Percentiles rank a stretch among this genome's conserved stretches.
Evolutionary conservation across 2,113 vertebrate genomes (phyloP).

Genomic region (Antechinus flavipes): DNA sequence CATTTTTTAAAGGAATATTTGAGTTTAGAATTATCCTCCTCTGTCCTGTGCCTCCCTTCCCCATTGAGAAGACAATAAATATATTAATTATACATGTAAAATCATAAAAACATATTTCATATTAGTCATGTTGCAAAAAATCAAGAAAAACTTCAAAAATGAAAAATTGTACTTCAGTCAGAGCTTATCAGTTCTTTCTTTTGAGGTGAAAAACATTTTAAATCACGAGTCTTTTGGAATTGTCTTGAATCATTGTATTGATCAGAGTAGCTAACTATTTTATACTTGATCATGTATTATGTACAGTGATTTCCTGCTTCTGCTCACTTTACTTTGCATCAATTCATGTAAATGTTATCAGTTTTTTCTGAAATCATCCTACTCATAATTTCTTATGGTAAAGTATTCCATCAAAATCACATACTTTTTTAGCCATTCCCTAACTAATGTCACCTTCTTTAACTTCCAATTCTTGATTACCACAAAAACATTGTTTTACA

Average conservation of each 20-base stretch:
- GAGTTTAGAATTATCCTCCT: too few relatives aligned
- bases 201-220: neutral
- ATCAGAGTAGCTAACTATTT: neutral
- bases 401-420: neutral
- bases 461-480: neutral
- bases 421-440: neutral
- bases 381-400: neutral
- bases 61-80: too few relatives aligned
- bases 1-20: too few relatives aligned
- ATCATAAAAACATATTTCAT: neutral
- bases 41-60: too few relatives aligned
- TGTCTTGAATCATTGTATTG: neutral
- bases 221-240: neutral
- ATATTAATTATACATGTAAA: too few relatives aligned
- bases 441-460: neutral
- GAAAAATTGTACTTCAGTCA: neutral
- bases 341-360: neutral
- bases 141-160: neutral
- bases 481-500: neutral
- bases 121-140: neutral
- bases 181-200: neutral
- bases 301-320: neutral
- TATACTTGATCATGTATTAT: neutral
- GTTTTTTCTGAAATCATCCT: neutral
- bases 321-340: neutral